Percentiles rank a stretch among this genome's conserved stretches.
These are phyloP conservation scores for Pseudomyrmex flavicornis DNA, from an alignment of 1,140 invertebrate genomes.

Conservation along the genomic window DNA sequence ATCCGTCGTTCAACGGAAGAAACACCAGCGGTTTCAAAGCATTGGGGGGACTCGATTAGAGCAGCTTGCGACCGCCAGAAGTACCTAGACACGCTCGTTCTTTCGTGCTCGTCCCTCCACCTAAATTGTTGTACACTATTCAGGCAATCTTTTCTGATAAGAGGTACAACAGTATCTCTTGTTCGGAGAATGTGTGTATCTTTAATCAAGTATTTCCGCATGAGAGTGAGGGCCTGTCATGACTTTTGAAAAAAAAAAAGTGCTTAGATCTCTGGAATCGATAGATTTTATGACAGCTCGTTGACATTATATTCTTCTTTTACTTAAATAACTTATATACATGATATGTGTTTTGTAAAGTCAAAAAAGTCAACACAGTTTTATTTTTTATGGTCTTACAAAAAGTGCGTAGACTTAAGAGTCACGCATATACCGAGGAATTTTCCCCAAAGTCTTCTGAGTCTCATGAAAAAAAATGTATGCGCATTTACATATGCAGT, in stretches of 20 bases:
- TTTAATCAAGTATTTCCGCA: conserved; percentile 46
- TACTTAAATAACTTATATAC: not conserved
- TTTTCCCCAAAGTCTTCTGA: conserved; percentile 23
- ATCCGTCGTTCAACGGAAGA: conserved; percentile 39
- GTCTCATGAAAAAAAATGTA: conserved; percentile 39
- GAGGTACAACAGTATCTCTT: not conserved
- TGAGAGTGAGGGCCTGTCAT: not conserved
- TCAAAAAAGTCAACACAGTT: not conserved
- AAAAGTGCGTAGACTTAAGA: no score
- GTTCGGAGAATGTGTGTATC: conserved; percentile 29
- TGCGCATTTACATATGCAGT: conserved; percentile 3
- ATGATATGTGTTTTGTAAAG: not conserved
- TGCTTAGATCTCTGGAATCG: not conserved
- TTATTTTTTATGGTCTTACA: no score
- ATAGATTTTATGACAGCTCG: not conserved
- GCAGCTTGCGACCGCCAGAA: conserved; percentile 64
- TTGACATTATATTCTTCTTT: not conserved
- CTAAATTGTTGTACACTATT: conserved; percentile 61
- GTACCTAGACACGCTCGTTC: conserved; percentile 58
- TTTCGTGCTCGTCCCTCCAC: conserved; percentile 35
- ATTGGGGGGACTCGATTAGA: conserved; percentile 69
- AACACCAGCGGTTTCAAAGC: conserved; percentile 64
- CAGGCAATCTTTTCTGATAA: conserved; percentile 42
- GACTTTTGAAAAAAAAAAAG: conserved; percentile 18
- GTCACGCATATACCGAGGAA: not conserved